Evolutionary conservation across 53 echinoderm and acorn worm genomes (phyloP).

Genomic region (Mesocentrotus franciscanus): DNA sequence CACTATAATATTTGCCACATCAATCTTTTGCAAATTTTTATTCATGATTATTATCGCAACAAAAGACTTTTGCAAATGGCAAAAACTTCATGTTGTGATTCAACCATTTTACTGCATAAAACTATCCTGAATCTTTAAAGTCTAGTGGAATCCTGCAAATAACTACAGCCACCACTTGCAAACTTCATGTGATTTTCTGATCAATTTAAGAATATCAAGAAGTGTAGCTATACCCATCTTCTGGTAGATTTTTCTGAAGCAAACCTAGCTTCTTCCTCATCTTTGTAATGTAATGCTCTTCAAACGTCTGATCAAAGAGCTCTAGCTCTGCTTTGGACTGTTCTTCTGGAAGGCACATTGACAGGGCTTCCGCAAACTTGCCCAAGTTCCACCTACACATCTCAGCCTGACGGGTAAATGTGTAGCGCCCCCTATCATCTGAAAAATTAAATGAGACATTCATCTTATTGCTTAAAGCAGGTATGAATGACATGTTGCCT

Average conservation of each 20-base stretch:
- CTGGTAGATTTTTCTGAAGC: constrained; percentile 67
- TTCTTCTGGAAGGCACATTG: constrained; percentile 83
- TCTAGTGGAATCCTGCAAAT: too few relatives aligned
- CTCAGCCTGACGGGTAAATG: constrained; percentile 83
- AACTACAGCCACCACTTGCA: background rate
- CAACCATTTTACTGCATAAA: too few relatives aligned
- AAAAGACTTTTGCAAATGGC: too few relatives aligned
- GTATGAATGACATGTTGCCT: background rate
- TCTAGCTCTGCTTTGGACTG: constrained; percentile 76
- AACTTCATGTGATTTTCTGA: background rate
- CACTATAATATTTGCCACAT: too few relatives aligned
- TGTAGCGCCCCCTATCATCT: constrained; percentile 94
- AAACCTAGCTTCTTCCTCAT: constrained; percentile 96
- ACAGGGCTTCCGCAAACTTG: constrained; percentile 87
- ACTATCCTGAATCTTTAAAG: too few relatives aligned
- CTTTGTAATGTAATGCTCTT: constrained; percentile 80
- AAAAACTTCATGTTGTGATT: too few relatives aligned
- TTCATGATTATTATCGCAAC: too few relatives aligned
- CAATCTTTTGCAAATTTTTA: too few relatives aligned
- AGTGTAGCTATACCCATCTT: constrained; percentile 23
- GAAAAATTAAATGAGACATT: constrained; percentile 16
- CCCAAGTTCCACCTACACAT: constrained; percentile 93
- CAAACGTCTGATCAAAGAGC: constrained; percentile 78
- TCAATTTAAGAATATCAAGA: too few relatives aligned
- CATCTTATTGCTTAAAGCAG: background rate